Evolutionary conservation across 2,113 vertebrate species (phyloP).

Genomic region (Urocitellus parryii): DNA sequence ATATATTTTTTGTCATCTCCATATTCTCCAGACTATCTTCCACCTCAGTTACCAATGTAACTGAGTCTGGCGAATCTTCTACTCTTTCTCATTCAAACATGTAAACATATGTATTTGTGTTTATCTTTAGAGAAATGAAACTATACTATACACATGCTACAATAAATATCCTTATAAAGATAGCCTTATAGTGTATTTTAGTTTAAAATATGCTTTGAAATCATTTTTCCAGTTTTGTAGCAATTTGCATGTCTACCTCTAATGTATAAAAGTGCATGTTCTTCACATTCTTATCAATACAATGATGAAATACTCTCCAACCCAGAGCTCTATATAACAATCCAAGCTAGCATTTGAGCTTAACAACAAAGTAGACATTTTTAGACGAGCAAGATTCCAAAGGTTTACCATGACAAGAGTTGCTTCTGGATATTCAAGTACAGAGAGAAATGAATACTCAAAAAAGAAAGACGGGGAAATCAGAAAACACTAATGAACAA

Average conservation of each 20-base stretch:
- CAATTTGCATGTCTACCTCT: neutral
- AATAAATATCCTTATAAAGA: neutral
- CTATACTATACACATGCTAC: neutral
- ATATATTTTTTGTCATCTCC: neutral
- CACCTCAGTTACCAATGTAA: neutral
- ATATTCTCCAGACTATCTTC: neutral
- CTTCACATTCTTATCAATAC: neutral
- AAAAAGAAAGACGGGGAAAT: neutral
- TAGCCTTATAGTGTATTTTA: neutral
- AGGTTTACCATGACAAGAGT: neutral
- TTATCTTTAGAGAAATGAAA: slow-evolving; percentile 16
- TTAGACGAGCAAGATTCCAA: neutral
- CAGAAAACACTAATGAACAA: slow-evolving; percentile 15
- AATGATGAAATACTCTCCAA: neutral
- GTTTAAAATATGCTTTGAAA: slow-evolving; percentile 24
- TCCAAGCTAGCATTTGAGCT: neutral
- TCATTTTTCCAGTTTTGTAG: neutral
- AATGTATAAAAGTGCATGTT: neutral
- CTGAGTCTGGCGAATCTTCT: neutral
- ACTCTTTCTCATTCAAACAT: neutral
- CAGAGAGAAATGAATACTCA: neutral
- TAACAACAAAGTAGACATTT: slow-evolving; percentile 17
- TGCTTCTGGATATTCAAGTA: neutral
- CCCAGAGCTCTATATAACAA: neutral
- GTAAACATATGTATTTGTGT: neutral